Conservation (phyloP, 2,113 vertebrate genomes). For the Bos taurus region DNA sequence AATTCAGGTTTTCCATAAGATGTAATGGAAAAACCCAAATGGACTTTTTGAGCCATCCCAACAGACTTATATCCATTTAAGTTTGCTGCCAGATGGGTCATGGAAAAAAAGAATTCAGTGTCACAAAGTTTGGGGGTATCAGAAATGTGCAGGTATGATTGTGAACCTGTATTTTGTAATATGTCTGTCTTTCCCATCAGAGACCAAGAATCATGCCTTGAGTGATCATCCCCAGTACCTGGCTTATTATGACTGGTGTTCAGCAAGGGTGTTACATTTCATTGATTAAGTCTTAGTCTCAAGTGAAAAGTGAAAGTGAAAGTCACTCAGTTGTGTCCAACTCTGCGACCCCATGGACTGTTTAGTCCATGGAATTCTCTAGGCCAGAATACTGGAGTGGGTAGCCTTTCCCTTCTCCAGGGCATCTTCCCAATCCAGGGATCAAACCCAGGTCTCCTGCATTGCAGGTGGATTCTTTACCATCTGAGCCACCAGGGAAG, state of each 20-base stretch:
- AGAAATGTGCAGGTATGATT: not conserved
- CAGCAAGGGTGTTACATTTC: not conserved
- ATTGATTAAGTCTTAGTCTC: not conserved
- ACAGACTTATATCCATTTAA: not conserved
- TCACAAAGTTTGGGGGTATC: not conserved
- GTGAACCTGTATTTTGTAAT: not conserved
- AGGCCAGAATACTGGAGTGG: not conserved
- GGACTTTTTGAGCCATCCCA: not conserved
- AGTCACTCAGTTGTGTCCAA: not conserved
- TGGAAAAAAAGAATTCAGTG: not conserved
- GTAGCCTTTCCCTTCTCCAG: not conserved
- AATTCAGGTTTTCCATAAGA: not conserved
- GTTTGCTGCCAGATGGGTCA: not conserved
- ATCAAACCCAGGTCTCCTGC: not conserved
- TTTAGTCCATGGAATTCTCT: not conserved
- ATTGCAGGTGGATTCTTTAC: not conserved
- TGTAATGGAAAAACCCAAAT: not conserved
- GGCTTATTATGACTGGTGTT: not conserved
- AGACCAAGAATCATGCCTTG: not conserved
- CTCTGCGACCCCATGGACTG: not conserved
- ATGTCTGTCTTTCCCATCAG: not conserved
- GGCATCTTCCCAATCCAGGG: not conserved
- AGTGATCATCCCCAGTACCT: not conserved
- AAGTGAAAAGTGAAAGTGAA: not conserved
- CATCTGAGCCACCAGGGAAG: not conserved